Evolutionary conservation across 2,797 vertebrate genomes (phyloP).

Genomic region (Jordanella pulchra): DNA sequence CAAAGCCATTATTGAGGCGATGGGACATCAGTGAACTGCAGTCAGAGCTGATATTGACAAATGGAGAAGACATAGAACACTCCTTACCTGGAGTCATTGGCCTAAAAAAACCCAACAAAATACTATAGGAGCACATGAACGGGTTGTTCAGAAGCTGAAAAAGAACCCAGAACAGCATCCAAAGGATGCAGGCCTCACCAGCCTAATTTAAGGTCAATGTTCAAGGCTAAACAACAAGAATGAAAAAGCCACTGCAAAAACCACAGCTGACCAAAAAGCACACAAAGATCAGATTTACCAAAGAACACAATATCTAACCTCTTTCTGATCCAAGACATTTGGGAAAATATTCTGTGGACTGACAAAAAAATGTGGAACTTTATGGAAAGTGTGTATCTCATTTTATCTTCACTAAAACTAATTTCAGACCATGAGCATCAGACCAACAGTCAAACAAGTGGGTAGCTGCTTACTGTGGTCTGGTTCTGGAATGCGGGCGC

Average conservation of each 20-base stretch:
- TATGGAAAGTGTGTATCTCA: not conserved
- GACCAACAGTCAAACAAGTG: not conserved
- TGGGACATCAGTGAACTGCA: not conserved
- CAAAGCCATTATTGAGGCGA: not conserved
- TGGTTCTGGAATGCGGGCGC: slow-evolving; percentile 72
- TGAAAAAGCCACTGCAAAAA: too few relatives aligned
- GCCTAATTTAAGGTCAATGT: not conserved
- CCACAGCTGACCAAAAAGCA: not conserved
- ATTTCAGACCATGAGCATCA: not conserved
- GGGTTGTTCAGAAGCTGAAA: not conserved
- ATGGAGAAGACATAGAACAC: not conserved
- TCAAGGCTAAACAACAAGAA: not conserved
- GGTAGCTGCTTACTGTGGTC: slow-evolving; percentile 69
- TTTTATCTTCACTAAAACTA: not conserved
- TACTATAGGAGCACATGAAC: not conserved
- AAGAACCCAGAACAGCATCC: not conserved
- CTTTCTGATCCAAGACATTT: not conserved
- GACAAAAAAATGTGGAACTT: not conserved
- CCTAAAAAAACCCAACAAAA: not conserved
- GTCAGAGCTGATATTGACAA: not conserved
- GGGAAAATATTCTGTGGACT: not conserved
- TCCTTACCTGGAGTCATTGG: not conserved
- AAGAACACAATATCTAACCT: not conserved
- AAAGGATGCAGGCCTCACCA: not conserved
- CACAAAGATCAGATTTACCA: not conserved